These are phyloP conservation scores for Lemur catta DNA, from an alignment of 2,797 vertebrate genomes.

Conservation along the genomic window DNA sequence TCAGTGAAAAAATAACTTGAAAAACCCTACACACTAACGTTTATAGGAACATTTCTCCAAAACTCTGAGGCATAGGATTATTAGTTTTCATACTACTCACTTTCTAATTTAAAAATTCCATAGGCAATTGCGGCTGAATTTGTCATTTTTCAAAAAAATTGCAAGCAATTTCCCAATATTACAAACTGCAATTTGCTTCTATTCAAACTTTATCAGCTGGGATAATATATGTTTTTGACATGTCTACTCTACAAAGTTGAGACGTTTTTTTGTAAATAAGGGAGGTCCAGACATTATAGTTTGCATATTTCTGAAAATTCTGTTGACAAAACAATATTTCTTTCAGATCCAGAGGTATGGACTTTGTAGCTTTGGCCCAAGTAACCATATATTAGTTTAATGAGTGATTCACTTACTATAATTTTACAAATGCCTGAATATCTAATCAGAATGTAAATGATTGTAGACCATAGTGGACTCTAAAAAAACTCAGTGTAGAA, in stretches of 20 bases:
- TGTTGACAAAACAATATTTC: background rate
- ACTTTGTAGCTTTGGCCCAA: background rate
- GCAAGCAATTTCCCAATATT: background rate
- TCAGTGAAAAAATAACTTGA: constrained; percentile 40
- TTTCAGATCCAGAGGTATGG: background rate
- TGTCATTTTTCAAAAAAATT: background rate
- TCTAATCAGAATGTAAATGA: background rate
- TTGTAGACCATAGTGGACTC: background rate
- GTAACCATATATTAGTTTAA: background rate
- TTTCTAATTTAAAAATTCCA: constrained; percentile 13
- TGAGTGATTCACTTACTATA: background rate
- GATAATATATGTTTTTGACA: background rate
- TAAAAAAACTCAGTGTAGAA: background rate
- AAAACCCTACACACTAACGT: constrained; percentile 15
- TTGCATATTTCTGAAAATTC: background rate
- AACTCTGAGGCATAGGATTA: background rate
- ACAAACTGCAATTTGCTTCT: background rate
- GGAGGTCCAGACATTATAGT: background rate
- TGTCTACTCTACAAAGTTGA: background rate
- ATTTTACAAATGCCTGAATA: background rate
- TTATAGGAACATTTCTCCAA: background rate
- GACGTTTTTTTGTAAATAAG: background rate
- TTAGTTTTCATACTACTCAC: background rate
- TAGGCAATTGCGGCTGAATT: background rate
- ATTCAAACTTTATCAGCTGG: background rate